These are phyloP conservation scores for Mus spicilegus DNA, from an alignment of 2,113 vertebrate species.

Conservation along the genomic window DNA sequence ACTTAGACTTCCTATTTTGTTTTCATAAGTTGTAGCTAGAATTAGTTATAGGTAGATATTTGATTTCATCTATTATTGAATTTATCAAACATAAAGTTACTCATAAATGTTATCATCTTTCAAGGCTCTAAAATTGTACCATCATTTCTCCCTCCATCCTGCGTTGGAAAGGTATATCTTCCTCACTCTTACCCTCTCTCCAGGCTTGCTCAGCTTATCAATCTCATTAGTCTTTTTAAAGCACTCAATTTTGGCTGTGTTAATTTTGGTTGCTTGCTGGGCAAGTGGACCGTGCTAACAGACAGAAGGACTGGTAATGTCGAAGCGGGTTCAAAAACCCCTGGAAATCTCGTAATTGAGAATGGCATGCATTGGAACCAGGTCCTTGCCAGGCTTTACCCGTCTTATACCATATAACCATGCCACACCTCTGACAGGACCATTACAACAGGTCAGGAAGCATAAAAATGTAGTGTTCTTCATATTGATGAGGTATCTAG, in stretches of 20 bases:
- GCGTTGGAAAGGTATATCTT: not conserved
- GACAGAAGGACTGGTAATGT: too few species aligned
- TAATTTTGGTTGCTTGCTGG: not conserved
- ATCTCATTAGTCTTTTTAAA: constrained; percentile 33
- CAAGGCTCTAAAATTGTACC: not conserved
- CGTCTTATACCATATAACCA: too few species aligned
- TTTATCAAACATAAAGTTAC: not conserved
- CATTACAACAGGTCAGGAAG: too few species aligned
- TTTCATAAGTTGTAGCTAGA: not conserved
- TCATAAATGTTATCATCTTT: constrained; percentile 2
- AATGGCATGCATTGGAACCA: too few species aligned
- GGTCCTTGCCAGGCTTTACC: too few species aligned
- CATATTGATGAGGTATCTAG: too few species aligned
- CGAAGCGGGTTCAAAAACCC: too few species aligned
- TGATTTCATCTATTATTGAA: not conserved
- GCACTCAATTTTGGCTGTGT: not conserved
- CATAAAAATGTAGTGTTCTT: too few species aligned
- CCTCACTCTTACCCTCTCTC: not conserved
- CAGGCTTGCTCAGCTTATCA: not conserved
- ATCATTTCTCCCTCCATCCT: not conserved
- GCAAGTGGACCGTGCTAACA: too few species aligned
- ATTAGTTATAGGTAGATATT: not conserved
- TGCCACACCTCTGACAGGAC: too few species aligned
- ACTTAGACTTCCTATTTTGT: not conserved
- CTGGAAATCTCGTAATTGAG: too few species aligned